A percentile compares a stretch with the other conserved stretches of the same genome.
Evolutionary conservation across 2,113 vertebrate species (phyloP).

Genomic region (Brachypodius melanocephalos): DNA sequence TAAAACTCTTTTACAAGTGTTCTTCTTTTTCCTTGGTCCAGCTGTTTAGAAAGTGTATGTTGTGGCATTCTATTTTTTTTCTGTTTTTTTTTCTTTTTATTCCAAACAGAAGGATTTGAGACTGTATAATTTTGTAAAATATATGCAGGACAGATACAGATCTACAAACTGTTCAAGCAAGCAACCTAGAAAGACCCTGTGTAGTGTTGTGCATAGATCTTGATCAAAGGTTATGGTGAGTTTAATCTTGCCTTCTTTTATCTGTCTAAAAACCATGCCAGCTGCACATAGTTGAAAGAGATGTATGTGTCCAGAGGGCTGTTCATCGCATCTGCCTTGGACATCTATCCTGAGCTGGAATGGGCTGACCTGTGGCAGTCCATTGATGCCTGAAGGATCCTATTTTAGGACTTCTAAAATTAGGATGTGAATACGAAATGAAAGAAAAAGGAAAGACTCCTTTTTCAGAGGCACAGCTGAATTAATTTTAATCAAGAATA

Average conservation of each 20-base stretch:
- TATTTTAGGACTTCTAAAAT: background rate
- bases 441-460: background rate
- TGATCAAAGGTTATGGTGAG: background rate
- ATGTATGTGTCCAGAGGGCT: background rate
- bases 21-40: background rate
- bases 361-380: background rate
- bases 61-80: background rate
- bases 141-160: background rate
- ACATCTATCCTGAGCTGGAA: background rate
- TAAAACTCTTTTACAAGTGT: background rate
- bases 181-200: background rate
- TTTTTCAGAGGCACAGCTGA: background rate
- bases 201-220: background rate
- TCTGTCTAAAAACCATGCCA: background rate
- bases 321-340: background rate
- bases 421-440: background rate
- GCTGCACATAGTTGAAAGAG: background rate
- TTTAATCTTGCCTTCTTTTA: background rate
- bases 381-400: background rate
- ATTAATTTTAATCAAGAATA: background rate
- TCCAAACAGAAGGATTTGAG: background rate
- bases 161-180: background rate
- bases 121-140: background rate
- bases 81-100: background rate
- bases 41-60: background rate